These are phyloP conservation scores for Petaurus breviceps DNA, from an alignment of 2,113 vertebrate species.

Conservation along the genomic window DNA sequence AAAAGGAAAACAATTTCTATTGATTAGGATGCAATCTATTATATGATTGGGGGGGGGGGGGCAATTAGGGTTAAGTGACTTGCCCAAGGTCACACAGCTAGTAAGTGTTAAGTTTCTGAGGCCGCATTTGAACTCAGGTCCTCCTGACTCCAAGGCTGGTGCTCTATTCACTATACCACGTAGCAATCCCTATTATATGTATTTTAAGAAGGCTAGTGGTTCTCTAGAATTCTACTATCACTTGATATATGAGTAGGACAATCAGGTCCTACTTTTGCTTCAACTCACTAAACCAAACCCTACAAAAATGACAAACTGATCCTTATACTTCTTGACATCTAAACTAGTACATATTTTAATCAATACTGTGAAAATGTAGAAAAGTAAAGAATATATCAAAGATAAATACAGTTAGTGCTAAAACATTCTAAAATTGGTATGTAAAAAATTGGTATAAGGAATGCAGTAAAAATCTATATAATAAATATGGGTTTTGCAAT, in stretches of 20 bases:
- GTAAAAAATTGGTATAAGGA: background rate
- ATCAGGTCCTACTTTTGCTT: background rate
- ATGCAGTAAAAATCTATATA: background rate
- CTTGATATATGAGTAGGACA: background rate
- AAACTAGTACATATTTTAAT: background rate
- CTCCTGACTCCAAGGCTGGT: too few relatives aligned
- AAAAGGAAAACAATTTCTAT: constrained; percentile 68
- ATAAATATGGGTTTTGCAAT: background rate
- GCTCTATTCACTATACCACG: too few relatives aligned
- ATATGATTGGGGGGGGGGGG: too few relatives aligned
- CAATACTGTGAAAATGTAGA: background rate
- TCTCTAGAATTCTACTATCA: background rate
- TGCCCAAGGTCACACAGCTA: too few relatives aligned
- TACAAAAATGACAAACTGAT: background rate
- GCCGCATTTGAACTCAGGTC: too few relatives aligned
- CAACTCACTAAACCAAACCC: background rate
- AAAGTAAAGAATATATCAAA: background rate
- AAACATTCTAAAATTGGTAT: background rate
- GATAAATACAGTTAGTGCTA: background rate
- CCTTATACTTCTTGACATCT: background rate
- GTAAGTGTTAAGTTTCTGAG: too few relatives aligned
- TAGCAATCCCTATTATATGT: background rate
- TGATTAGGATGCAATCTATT: background rate
- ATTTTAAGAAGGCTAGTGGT: background rate
- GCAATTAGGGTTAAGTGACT: too few relatives aligned